Evolutionary conservation across 2,797 vertebrate genomes (phyloP).

Genomic region (Synanceia verrucosa): DNA sequence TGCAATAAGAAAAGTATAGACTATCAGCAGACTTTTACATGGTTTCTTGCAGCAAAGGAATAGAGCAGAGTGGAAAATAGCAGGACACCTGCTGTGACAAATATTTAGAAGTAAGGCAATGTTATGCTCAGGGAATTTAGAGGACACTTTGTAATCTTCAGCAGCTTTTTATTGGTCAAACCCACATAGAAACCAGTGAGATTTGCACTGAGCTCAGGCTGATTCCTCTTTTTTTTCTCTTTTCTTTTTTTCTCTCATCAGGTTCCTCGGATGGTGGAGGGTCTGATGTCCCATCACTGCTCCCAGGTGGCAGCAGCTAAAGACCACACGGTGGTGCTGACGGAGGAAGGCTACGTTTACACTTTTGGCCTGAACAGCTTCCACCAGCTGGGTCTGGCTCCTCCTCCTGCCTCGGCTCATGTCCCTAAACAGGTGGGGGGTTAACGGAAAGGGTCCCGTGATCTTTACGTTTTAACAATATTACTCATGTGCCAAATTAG

Average conservation of each 20-base stretch:
- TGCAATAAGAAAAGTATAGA: not conserved
- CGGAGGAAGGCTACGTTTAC: constrained; percentile 94
- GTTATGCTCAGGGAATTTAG: not conserved
- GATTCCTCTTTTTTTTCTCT: not conserved
- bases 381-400: constrained; percentile 92
- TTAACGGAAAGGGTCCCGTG: not conserved
- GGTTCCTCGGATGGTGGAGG: constrained; percentile 94
- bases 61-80: not conserved
- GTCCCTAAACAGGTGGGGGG: constrained; percentile 92
- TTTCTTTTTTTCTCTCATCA: constrained; percentile 47
- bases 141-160: not conserved
- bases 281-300: constrained; percentile 89
- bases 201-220: not conserved
- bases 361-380: constrained; percentile 96
- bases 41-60: not conserved
- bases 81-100: not conserved
- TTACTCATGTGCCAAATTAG: not conserved
- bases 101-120: not conserved
- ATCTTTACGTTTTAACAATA: not conserved
- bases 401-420: constrained; percentile 87
- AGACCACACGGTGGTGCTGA: constrained; percentile 96
- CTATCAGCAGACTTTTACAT: not conserved
- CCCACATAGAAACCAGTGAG: not conserved
- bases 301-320: constrained; percentile 93
- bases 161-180: not conserved